Percentiles rank a stretch among this genome's conserved stretches.
Evolutionary conservation across 1,140 invertebrate genomes (phyloP).

Genomic region (Brachionus angularis): DNA sequence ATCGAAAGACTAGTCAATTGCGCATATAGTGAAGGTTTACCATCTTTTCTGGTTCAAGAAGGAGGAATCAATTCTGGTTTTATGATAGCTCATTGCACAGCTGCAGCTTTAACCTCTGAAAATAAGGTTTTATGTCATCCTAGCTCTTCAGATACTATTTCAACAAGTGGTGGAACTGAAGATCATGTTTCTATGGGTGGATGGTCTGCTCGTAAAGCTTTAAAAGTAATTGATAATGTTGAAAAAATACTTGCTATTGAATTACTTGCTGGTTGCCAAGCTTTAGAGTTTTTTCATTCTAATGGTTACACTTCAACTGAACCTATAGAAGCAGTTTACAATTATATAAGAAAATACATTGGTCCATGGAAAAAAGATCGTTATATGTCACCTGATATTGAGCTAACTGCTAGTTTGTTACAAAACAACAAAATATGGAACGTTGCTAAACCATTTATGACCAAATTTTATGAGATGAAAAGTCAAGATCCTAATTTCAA

Average conservation of each 20-base stretch:
- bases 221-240: slow-evolving; percentile 66
- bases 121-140: slow-evolving; percentile 74
- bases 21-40: slow-evolving; percentile 65
- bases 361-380: slow-evolving; percentile 67
- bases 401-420: slow-evolving; percentile 63
- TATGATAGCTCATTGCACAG: slow-evolving; percentile 72
- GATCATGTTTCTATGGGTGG: slow-evolving; percentile 75
- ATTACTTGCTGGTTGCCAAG: slow-evolving; percentile 69
- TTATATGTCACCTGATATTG: slow-evolving; percentile 68
- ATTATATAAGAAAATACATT: slow-evolving; percentile 52
- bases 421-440: slow-evolving; percentile 59
- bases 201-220: slow-evolving; percentile 67
- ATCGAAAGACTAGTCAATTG: slow-evolving; percentile 70
- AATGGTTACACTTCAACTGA: slow-evolving; percentile 64
- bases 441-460: slow-evolving; percentile 13
- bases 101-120: slow-evolving; percentile 67
- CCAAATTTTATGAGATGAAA: slow-evolving; percentile 22
- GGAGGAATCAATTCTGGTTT: slow-evolving; percentile 73
- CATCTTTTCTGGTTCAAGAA: slow-evolving; percentile 68
- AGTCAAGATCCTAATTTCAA: neutral
- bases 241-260: slow-evolving; percentile 69
- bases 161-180: slow-evolving; percentile 71
- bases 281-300: slow-evolving; percentile 70
- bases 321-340: slow-evolving; percentile 68
- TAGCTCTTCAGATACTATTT: slow-evolving; percentile 68